Conservation (phyloP, 2,797 vertebrate species). For the Dicrostonyx torquatus region DNA sequence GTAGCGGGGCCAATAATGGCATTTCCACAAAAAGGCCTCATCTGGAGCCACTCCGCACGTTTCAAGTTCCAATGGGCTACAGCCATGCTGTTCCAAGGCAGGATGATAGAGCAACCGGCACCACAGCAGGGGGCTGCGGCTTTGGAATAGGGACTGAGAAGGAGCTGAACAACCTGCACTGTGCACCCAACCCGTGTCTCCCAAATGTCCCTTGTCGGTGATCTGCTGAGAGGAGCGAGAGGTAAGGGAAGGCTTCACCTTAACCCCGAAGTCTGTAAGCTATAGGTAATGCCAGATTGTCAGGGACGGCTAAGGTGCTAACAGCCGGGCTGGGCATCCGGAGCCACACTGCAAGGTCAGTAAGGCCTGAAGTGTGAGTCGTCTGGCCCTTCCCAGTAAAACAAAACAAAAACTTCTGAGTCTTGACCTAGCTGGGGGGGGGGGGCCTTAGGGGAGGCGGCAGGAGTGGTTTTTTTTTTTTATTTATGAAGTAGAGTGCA, state of each 20-base stretch:
- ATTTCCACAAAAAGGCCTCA: background rate
- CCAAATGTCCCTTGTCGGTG: too few species aligned
- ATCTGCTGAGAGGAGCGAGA: background rate
- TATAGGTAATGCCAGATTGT: background rate
- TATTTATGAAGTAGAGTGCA: background rate
- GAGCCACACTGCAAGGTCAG: background rate
- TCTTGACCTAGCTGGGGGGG: background rate
- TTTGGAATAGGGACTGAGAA: background rate
- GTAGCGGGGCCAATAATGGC: background rate
- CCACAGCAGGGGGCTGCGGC: background rate
- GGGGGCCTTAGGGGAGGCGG: too few species aligned
- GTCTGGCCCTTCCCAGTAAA: background rate
- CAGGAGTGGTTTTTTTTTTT: too few species aligned
- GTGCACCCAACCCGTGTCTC: too few species aligned
- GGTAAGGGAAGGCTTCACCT: background rate
- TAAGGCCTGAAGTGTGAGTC: background rate
- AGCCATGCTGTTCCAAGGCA: too few species aligned
- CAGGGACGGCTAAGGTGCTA: background rate
- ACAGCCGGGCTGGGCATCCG: background rate
- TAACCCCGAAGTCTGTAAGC: background rate
- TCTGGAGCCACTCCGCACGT: background rate
- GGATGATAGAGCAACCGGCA: too few species aligned
- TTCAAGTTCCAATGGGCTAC: background rate
- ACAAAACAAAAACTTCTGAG: background rate
- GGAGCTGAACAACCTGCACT: background rate